phyloP scores from a whole-genome alignment of 1,140 invertebrate species.

The Atopsyche davidsoni region DNA sequence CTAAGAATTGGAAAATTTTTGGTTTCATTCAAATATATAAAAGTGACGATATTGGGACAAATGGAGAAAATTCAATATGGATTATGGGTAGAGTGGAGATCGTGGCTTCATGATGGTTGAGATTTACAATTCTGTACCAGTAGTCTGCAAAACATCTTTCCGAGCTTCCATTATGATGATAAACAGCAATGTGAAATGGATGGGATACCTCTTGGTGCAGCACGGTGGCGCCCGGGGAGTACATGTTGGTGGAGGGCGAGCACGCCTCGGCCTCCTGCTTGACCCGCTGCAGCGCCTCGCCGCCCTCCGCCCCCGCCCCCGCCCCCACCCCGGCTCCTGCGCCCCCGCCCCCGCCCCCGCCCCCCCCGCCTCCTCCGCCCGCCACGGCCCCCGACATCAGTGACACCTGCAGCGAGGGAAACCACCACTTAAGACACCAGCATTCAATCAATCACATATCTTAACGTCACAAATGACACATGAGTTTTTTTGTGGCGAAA shows the following conservation, averaged over 20 bases:
- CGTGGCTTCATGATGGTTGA: too few species aligned
- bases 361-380: constrained; percentile 5
- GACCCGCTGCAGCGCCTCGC: constrained; percentile 20
- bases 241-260: constrained; percentile 29
- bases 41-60: too few species aligned
- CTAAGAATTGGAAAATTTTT: not conserved
- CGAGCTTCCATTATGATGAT: not conserved
- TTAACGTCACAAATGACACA: too few species aligned
- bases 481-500: too few species aligned
- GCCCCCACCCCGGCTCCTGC: not conserved
- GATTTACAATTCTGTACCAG: too few species aligned
- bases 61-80: too few species aligned
- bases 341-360: not conserved
- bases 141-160: too few species aligned
- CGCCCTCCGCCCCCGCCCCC: constrained; percentile 16
- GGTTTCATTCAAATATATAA: too few species aligned
- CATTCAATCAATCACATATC: too few species aligned
- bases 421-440: too few species aligned
- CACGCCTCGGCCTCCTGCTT: constrained; percentile 29
- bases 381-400: constrained; percentile 24
- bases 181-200: not conserved
- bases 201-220: constrained; percentile 19
- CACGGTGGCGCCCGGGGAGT: constrained; percentile 27
- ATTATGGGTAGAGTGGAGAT: too few species aligned
- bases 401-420: constrained; percentile 21